phyloP scores from a whole-genome alignment of 2,888 invertebrate genomes.

The Dasysyrphus albostriatus region DNA sequence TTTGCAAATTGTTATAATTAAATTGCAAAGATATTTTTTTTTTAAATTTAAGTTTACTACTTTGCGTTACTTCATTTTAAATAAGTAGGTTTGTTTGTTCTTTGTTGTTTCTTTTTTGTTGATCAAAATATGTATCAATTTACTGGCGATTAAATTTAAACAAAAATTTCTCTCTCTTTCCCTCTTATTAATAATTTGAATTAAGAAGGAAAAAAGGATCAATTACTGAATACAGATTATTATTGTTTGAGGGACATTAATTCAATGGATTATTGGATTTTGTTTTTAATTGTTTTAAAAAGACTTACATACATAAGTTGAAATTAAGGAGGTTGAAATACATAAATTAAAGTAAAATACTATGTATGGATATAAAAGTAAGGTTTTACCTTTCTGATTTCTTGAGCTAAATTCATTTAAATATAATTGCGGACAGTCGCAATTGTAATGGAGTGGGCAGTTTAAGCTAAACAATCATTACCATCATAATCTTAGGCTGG shows the following conservation, averaged over 20 bases:
- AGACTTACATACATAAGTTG: neutral
- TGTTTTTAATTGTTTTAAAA: neutral
- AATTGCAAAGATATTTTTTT: slow-evolving; percentile 8
- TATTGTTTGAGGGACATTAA: neutral
- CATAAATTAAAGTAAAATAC: too few species aligned
- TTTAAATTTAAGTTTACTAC: slow-evolving; percentile 1
- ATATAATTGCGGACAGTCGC: too few species aligned
- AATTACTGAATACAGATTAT: neutral
- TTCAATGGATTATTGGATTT: neutral
- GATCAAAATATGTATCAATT: slow-evolving; percentile 22
- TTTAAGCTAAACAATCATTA: too few species aligned
- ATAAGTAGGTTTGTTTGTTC: slow-evolving; percentile 16
- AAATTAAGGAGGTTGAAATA: neutral
- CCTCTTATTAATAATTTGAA: neutral
- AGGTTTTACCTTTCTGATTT: neutral
- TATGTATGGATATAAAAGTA: too few species aligned
- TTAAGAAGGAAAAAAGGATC: neutral
- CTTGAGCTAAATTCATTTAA: neutral
- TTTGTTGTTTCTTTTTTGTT: slow-evolving; percentile 9
- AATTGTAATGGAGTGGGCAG: too few species aligned
- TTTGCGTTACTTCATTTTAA: slow-evolving; percentile 2
- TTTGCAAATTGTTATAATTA: slow-evolving; percentile 12
- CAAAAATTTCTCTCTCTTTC: neutral
- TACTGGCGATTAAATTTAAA: slow-evolving; percentile 12
- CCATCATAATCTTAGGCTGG: too few species aligned